Conservation (phyloP, 2,113 vertebrate species). For the Cyprinus carpio region DNA sequence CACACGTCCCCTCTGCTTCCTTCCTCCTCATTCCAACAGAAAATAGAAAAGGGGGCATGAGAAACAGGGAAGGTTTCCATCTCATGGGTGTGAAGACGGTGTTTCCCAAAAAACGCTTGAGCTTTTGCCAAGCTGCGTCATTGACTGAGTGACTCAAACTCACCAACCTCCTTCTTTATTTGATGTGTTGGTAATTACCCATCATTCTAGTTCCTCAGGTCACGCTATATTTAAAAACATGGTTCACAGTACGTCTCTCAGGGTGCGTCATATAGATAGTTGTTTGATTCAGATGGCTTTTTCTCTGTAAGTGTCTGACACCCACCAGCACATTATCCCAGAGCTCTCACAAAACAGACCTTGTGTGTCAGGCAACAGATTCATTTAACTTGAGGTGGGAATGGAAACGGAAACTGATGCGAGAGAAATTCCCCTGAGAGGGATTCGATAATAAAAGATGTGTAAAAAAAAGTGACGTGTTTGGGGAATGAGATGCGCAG, state of each 20-base stretch:
- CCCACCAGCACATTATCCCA: constrained; percentile 2
- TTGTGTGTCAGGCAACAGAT: constrained; percentile 25
- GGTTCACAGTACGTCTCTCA: constrained; percentile 12
- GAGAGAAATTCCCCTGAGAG: neutral
- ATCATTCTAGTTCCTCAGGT: constrained; percentile 13
- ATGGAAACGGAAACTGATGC: constrained; percentile 10
- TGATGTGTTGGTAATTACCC: constrained; percentile 30
- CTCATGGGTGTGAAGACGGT: constrained; percentile 26
- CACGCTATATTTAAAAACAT: constrained; percentile 9
- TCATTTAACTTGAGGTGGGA: constrained; percentile 24
- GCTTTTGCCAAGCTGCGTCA: constrained; percentile 26
- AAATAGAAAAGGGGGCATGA: constrained; percentile 32
- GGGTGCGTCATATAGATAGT: constrained; percentile 21
- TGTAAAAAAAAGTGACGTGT: constrained; percentile 6
- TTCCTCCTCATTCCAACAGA: neutral
- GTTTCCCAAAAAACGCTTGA: constrained; percentile 29
- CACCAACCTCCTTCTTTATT: constrained; percentile 3
- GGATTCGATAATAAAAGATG: neutral
- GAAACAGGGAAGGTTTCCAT: neutral
- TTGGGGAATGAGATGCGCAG: neutral
- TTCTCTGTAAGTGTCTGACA: constrained; percentile 18
- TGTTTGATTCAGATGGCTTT: constrained; percentile 5
- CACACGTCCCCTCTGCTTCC: neutral
- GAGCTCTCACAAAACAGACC: neutral
- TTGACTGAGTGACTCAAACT: constrained; percentile 21